Base-by-base conservation (phyloP, 2,113 vertebrate genomes). In the Machaerirhynchus nigripectus region DNA sequence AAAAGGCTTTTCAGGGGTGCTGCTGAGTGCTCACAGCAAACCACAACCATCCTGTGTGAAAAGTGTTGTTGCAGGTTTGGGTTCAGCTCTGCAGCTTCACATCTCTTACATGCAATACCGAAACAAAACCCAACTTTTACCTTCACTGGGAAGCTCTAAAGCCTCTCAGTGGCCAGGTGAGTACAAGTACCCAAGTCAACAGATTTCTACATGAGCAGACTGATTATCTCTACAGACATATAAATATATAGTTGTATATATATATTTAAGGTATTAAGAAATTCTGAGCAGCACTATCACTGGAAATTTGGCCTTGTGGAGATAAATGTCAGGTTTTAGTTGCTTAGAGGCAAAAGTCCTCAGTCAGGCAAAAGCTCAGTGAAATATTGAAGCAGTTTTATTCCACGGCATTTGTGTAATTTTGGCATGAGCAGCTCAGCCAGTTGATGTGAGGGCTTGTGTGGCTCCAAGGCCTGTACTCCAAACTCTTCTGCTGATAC, bases 31-130 rank as follows among this genome's bases (percentile, higher is more conserved):
- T 64, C 6, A 17, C 16, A 78, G 22, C 27, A 42, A 82, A 69
- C 19, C 23, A 49, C 46, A 87, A 28, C 30, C 10, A 8, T 42
- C 40, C 71, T 24, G 0, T 0, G 0, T 11, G 79, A 77, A 39
- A 16, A 77, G 9, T 24, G 30, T 13, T 24, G 30, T 13, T 63
- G 74, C 2, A 10, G 31, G 31, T 91, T 74, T 0, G 1, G 31
- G 63, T 44, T 64, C 27, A 44, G 33, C 10, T 49, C 39, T 47
- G 39, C 14, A 20, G 6, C 11, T 83, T 52, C 52, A 22, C 10
- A 19, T 50, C 69, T 75, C 18, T 46, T 27, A 11, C 5, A 2
- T 10, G 7, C 4, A 57, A 20, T 11, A 22, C 3, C 35, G 10
- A 59, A 91, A 35, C 10, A 79, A 70, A 50, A 2, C 10, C 15